These are phyloP conservation scores for Melikaiella ostensackeni DNA, from an alignment of 2,888 invertebrate species.

Conservation along the genomic window DNA sequence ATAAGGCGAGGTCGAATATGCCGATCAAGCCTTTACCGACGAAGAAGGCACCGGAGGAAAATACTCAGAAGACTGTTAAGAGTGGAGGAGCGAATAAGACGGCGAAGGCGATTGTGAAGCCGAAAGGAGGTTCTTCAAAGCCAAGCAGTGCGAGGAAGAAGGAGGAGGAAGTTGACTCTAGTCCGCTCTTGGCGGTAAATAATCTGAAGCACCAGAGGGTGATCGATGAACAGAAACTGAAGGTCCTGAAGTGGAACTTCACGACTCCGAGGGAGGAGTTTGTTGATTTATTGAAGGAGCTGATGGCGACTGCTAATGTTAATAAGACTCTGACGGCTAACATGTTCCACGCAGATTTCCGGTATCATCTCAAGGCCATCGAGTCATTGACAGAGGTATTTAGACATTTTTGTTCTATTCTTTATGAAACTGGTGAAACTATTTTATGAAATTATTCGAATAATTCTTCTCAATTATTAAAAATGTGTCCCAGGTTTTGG, in stretches of 20 bases:
- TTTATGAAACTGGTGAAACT: no score
- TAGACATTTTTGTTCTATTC: neutral
- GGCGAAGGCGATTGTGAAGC: slow-evolving; percentile 78
- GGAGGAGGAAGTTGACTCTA: slow-evolving; percentile 89
- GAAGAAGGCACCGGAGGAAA: slow-evolving; percentile 80
- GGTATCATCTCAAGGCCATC: slow-evolving; percentile 96
- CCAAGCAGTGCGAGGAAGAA: slow-evolving; percentile 82
- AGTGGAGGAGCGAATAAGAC: slow-evolving; percentile 79
- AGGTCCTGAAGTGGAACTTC: slow-evolving; percentile 97
- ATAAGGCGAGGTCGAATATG: slow-evolving; percentile 90
- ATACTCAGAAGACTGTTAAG: slow-evolving; percentile 79
- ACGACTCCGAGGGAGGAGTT: slow-evolving; percentile 95
- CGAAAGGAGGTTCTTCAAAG: slow-evolving; percentile 78
- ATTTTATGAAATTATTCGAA: no score
- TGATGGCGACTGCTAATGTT: slow-evolving; percentile 92
- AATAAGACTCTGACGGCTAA: slow-evolving; percentile 92
- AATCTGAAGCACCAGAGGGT: slow-evolving; percentile 94
- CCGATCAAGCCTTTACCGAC: slow-evolving; percentile 89
- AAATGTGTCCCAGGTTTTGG: neutral
- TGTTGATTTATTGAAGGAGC: slow-evolving; percentile 92
- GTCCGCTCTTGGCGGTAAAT: slow-evolving; percentile 85
- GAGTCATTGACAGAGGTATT: slow-evolving; percentile 88
- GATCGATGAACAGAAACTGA: slow-evolving; percentile 95
- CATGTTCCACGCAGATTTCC: slow-evolving; percentile 96
- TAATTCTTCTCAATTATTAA: no score